A percentile compares a stretch with the other conserved stretches of the same genome.
Conservation (phyloP, 2,888 invertebrate species). For the Mesoligia furuncula region DNA sequence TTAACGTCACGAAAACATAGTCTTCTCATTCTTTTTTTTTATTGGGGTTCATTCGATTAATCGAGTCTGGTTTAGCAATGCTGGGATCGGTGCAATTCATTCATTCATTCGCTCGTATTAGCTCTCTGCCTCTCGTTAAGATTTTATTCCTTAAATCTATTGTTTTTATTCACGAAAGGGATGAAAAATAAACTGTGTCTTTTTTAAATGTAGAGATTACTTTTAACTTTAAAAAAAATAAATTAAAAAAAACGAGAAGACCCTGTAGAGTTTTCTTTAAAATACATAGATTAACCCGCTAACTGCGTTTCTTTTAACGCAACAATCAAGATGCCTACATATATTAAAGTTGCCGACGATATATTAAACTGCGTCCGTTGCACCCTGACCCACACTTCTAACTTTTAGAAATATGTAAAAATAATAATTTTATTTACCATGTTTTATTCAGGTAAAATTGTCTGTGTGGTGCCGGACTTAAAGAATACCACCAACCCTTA, state of each 20-base stretch:
- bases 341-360: no score
- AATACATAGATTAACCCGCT: not conserved
- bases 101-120: not conserved
- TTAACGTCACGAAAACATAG: not conserved
- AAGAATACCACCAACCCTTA: no score
- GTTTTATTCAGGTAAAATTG: no score
- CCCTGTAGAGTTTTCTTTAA: not conserved
- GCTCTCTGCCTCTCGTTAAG: not conserved
- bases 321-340: not conserved
- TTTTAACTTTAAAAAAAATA: not conserved
- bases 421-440: no score
- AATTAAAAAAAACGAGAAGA: no score
- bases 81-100: no score
- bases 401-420: no score
- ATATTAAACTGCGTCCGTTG: no score
- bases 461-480: no score
- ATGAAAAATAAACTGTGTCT: not conserved
- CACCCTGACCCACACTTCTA: not conserved
- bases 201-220: not conserved
- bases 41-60: no score
- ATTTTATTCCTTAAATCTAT: not conserved
- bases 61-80: no score
- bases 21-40: not conserved
- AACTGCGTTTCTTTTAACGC: no score
- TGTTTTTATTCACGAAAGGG: not conserved